phyloP scores from a whole-genome alignment of 2,888 invertebrate species.

The Cremastobaeus sp. region DNA sequence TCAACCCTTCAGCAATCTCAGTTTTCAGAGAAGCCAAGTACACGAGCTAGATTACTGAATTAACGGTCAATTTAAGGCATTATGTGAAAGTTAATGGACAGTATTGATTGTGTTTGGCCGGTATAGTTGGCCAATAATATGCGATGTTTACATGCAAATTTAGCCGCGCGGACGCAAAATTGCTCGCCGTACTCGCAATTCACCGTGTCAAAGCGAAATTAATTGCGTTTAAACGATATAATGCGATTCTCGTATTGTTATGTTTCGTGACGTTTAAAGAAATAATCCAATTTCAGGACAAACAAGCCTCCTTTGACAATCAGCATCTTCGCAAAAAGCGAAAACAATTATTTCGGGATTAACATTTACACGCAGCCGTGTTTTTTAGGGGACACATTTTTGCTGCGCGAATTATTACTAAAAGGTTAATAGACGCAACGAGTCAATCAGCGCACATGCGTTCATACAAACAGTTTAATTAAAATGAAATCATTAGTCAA shows the following conservation, averaged over 20 bases:
- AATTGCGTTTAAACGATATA: constrained; percentile 15
- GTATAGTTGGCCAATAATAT: constrained; percentile 44
- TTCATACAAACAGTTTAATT: too few species aligned
- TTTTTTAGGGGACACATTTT: too few species aligned
- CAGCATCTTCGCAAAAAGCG: too few species aligned
- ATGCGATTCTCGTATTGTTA: background rate
- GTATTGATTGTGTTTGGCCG: constrained; percentile 54
- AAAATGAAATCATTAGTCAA: constrained; percentile 31
- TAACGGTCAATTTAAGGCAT: constrained; percentile 60
- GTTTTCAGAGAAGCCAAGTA: constrained; percentile 37
- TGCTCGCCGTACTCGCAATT: background rate
- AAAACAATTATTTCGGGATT: too few species aligned
- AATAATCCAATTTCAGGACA: too few species aligned
- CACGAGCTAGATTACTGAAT: constrained; percentile 49
- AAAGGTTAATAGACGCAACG: too few species aligned
- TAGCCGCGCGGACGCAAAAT: constrained; percentile 14
- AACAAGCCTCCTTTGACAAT: too few species aligned
- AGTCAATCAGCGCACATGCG: too few species aligned
- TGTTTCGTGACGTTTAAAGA: too few species aligned
- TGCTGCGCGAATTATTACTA: too few species aligned
- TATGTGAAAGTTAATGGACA: constrained; percentile 56
- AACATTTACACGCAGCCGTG: too few species aligned
- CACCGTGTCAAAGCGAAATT: constrained; percentile 7
- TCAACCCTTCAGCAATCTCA: constrained; percentile 52
- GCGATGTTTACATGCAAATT: constrained; percentile 27